Evolutionary conservation across 2,797 vertebrate species (phyloP).

Genomic region (Apogon talboti): DNA sequence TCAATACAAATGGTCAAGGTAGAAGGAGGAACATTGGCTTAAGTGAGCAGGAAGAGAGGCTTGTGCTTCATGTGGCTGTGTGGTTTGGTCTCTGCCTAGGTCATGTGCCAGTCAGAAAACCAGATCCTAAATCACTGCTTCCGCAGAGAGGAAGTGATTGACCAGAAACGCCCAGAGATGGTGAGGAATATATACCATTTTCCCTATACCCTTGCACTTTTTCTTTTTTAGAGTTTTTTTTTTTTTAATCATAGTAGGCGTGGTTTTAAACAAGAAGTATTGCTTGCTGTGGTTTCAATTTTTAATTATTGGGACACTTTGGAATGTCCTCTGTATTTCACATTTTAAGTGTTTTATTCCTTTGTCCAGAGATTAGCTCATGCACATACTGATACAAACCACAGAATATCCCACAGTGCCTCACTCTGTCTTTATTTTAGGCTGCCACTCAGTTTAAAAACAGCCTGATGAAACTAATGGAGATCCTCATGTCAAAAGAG

Average conservation of each 20-base stretch:
- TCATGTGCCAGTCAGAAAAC: slow-evolving; percentile 94
- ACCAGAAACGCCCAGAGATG: slow-evolving; percentile 95
- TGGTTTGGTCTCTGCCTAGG: slow-evolving; percentile 79
- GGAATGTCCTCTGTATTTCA: background rate
- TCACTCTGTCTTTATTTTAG: slow-evolving; percentile 70
- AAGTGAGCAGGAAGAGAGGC: slow-evolving; percentile 7
- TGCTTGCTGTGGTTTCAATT: background rate
- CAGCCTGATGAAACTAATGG: slow-evolving; percentile 94
- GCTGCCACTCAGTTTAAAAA: slow-evolving; percentile 96
- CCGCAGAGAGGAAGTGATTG: slow-evolving; percentile 89
- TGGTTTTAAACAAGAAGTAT: background rate
- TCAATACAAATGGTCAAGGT: background rate
- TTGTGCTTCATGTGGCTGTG: slow-evolving; percentile 25
- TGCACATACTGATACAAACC: background rate
- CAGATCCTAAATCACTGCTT: slow-evolving; percentile 92
- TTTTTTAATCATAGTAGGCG: background rate
- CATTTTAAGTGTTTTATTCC: background rate
- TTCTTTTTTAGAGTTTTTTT: too few species aligned
- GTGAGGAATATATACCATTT: slow-evolving; percentile 72
- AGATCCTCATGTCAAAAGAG: slow-evolving; percentile 97
- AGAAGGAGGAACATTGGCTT: background rate
- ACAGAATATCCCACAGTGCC: slow-evolving; percentile 4
- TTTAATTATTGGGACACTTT: background rate
- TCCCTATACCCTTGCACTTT: background rate
- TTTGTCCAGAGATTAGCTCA: background rate